Evolutionary conservation across 2,113 vertebrate species (phyloP).

Genomic region (Limnothrissa miodon): DNA sequence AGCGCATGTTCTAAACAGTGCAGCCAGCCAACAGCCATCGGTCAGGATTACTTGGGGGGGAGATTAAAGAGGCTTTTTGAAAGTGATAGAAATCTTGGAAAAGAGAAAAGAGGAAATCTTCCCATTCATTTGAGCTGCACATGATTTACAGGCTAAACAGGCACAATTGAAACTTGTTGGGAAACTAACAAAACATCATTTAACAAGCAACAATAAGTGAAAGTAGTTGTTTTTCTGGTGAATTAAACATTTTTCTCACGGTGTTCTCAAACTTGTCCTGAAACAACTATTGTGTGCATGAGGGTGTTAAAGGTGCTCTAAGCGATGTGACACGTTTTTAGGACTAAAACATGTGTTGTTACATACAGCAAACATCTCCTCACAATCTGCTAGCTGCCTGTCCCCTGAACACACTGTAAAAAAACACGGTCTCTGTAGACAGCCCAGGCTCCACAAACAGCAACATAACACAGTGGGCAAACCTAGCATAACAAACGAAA

Average conservation of each 20-base stretch:
- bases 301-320: too few species aligned
- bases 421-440: too few species aligned
- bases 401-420: too few species aligned
- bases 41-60: conserved; percentile 11
- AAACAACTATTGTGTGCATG: background rate
- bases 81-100: conserved; percentile 17
- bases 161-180: background rate
- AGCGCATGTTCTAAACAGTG: conserved; percentile 15
- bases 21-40: conserved; percentile 6
- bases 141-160: background rate
- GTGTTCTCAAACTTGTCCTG: background rate
- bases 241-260: background rate
- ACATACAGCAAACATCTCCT: too few species aligned
- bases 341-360: too few species aligned
- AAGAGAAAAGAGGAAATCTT: background rate
- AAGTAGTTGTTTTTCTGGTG: background rate
- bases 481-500: too few species aligned
- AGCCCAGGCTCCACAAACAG: too few species aligned
- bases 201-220: background rate
- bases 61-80: conserved; percentile 22
- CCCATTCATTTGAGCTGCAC: background rate
- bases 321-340: too few species aligned
- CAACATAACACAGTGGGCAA: too few species aligned
- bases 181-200: background rate
- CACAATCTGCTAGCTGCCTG: too few species aligned